Evolutionary conservation across 2,888 invertebrate species (phyloP).

Genomic region (Agrenia bidenticulata): DNA sequence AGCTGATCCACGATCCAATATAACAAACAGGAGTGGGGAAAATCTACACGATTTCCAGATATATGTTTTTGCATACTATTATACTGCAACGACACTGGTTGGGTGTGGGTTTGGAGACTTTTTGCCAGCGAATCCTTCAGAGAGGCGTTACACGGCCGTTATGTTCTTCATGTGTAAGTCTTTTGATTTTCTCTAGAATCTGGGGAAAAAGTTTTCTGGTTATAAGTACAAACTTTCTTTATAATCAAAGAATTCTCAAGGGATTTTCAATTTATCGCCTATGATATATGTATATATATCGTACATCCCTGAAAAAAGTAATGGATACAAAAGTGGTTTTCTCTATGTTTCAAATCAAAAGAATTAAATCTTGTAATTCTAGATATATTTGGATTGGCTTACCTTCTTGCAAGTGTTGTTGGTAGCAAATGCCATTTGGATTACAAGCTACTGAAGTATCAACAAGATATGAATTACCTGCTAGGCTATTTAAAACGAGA

Average conservation of each 20-base stretch:
- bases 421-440: conserved; percentile 37
- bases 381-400: conserved; percentile 31
- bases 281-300: no score
- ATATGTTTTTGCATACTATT: conserved; percentile 33
- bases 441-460: conserved; percentile 35
- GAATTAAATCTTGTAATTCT: not conserved
- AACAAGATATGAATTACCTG: conserved; percentile 35
- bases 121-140: conserved; percentile 22
- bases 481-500: conserved; percentile 29
- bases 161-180: conserved; percentile 28
- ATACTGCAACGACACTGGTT: conserved; percentile 29
- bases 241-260: no score
- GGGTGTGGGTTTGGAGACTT: conserved; percentile 37
- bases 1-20: not conserved
- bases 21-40: not conserved
- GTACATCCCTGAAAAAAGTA: no score
- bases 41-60: conserved; percentile 20
- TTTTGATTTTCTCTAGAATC: no score
- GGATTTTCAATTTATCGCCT: no score
- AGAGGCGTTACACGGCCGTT: conserved; percentile 7
- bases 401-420: conserved; percentile 27
- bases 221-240: no score
- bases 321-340: no score
- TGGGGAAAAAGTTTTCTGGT: no score
- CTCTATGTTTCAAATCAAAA: not conserved